phyloP scores from a whole-genome alignment of 1,140 invertebrate genomes.

The Uloborus diversus region DNA sequence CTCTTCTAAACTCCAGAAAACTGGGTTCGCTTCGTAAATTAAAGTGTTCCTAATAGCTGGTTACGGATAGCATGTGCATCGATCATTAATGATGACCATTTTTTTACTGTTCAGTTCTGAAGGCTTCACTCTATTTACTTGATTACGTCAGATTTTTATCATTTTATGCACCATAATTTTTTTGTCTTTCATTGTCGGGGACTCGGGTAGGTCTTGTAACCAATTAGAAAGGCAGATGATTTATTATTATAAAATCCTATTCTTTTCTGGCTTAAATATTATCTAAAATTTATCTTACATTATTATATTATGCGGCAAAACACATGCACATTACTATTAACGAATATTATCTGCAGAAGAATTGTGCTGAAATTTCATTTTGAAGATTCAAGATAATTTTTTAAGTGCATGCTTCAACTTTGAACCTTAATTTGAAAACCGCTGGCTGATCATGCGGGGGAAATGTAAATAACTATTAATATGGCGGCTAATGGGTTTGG shows the following conservation, averaged over 20 bases:
- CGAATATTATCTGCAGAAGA: no score
- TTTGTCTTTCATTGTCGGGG: neutral
- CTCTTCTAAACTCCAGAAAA: neutral
- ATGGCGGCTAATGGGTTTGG: no score
- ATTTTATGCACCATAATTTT: neutral
- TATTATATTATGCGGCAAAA: no score
- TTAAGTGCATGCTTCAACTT: no score
- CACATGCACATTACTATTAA: no score
- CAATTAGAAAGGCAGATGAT: neutral
- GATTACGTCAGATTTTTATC: neutral
- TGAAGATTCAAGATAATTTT: no score
- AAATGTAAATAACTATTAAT: no score
- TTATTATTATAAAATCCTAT: neutral
- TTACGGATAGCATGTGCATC: slow-evolving; percentile 20
- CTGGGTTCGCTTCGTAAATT: slow-evolving; percentile 28
- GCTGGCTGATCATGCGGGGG: no score
- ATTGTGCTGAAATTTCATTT: no score
- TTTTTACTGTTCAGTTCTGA: neutral
- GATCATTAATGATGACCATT: slow-evolving; percentile 27
- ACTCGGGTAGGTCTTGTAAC: neutral
- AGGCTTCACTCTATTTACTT: neutral
- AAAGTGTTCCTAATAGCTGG: slow-evolving; percentile 34
- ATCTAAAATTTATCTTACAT: no score
- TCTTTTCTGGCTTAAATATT: neutral
- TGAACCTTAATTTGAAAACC: no score